Evolutionary conservation across 2,113 vertebrate species (phyloP).

Genomic region (Pitta sordida): DNA sequence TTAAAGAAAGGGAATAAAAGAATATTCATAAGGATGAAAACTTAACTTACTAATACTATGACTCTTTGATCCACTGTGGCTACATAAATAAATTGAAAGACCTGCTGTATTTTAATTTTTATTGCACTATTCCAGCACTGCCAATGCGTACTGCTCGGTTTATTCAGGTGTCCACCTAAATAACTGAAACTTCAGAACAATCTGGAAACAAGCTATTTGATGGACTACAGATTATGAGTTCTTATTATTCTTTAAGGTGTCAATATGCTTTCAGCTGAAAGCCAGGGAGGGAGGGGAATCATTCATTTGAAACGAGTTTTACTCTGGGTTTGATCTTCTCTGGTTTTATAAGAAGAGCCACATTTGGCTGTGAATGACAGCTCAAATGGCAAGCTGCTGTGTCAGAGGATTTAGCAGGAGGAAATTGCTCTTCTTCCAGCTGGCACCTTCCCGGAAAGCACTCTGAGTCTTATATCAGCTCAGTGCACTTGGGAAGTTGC

Average conservation of each 20-base stretch:
- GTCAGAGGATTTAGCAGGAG: slow-evolving; percentile 40
- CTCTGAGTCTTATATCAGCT: background rate
- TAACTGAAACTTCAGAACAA: background rate
- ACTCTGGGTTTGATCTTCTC: slow-evolving; percentile 20
- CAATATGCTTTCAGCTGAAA: slow-evolving; percentile 17
- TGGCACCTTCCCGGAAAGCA: background rate
- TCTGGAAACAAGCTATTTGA: background rate
- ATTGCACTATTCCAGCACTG: background rate
- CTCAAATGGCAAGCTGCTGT: slow-evolving; percentile 42
- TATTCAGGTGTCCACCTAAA: background rate
- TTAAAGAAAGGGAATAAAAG: background rate
- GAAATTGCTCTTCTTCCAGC: slow-evolving; percentile 32
- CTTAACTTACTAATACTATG: background rate
- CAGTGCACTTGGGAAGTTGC: background rate
- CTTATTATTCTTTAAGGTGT: background rate
- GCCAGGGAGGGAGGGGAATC: background rate
- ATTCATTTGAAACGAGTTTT: slow-evolving; percentile 24
- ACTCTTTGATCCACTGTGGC: background rate
- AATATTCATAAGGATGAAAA: background rate
- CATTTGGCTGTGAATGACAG: slow-evolving; percentile 28
- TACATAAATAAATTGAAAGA: background rate
- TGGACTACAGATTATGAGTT: background rate
- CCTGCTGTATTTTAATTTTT: background rate
- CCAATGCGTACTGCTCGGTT: background rate
- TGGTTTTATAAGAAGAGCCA: slow-evolving; percentile 41